Conservation (phyloP, 2,888 invertebrate genomes). For the Platynereis dumerilii region DNA sequence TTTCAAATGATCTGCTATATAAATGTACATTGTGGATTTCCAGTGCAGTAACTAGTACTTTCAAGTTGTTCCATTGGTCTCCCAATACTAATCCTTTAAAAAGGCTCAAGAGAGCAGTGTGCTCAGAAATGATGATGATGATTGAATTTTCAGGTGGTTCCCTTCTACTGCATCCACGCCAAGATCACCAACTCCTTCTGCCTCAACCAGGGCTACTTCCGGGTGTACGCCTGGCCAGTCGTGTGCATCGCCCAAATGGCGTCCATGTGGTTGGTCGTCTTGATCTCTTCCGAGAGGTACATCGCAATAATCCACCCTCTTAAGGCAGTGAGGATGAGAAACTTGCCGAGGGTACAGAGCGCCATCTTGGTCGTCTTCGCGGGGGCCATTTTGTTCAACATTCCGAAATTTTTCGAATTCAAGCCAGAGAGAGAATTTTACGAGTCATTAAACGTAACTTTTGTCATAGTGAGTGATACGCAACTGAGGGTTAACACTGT, state of each 20-base stretch:
- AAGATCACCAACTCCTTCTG: slow-evolving; percentile 27
- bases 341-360: slow-evolving; percentile 36
- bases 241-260: slow-evolving; percentile 40
- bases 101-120: too few relatives aligned
- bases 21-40: too few relatives aligned
- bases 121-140: too few relatives aligned
- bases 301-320: slow-evolving; percentile 59
- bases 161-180: too few relatives aligned
- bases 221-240: slow-evolving; percentile 40
- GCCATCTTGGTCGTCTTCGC: slow-evolving; percentile 45
- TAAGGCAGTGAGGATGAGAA: slow-evolving; percentile 45
- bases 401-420: slow-evolving; percentile 54
- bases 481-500: slow-evolving; percentile 31
- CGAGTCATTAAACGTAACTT: slow-evolving; percentile 24
- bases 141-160: too few relatives aligned
- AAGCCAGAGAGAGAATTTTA: slow-evolving; percentile 22
- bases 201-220: slow-evolving; percentile 33
- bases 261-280: slow-evolving; percentile 56
- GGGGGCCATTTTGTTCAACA: slow-evolving; percentile 43
- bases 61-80: too few relatives aligned
- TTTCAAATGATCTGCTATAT: too few relatives aligned
- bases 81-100: too few relatives aligned
- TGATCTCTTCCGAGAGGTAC: slow-evolving; percentile 58
- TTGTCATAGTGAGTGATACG: slow-evolving; percentile 26
- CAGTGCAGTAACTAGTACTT: too few relatives aligned